Evolutionary conservation across 2,113 vertebrate species (phyloP).

Genomic region (Plestiodon gilberti): DNA sequence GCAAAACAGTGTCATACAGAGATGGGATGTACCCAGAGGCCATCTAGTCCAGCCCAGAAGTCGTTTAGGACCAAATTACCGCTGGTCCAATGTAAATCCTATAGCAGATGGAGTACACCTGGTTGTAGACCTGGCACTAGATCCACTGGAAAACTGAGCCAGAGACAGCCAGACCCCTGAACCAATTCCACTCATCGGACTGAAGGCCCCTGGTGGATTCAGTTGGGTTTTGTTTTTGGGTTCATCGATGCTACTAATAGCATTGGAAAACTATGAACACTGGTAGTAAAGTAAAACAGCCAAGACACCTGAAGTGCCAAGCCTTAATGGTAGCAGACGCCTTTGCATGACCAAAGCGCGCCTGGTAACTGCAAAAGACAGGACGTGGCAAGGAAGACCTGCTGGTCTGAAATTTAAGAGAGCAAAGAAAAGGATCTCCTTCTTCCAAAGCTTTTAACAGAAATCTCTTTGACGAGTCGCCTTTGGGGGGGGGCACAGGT

Average conservation of each 20-base stretch:
- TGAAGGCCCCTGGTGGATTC: neutral
- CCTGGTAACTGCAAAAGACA: too few relatives aligned
- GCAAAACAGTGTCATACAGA: neutral
- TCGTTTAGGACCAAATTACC: neutral
- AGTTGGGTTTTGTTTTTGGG: too few relatives aligned
- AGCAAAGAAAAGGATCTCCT: neutral
- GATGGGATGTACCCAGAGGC: neutral
- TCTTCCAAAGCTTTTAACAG: too few relatives aligned
- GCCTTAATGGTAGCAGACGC: too few relatives aligned
- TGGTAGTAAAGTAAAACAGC: too few relatives aligned
- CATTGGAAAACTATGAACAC: too few relatives aligned
- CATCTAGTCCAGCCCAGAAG: neutral
- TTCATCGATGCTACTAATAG: too few relatives aligned
- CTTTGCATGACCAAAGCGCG: too few relatives aligned
- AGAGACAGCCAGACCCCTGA: neutral
- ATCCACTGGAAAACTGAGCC: too few relatives aligned
- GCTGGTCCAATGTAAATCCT: neutral
- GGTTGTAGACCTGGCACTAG: neutral
- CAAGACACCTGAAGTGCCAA: too few relatives aligned
- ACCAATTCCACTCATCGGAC: neutral
- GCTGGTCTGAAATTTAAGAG: neutral
- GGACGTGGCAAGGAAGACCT: too few relatives aligned
- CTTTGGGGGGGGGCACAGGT: accelerated
- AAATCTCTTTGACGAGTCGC: neutral
- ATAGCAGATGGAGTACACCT: neutral